Evolutionary conservation across 1,140 invertebrate species (phyloP).

Genomic region (Manduca sexta): DNA sequence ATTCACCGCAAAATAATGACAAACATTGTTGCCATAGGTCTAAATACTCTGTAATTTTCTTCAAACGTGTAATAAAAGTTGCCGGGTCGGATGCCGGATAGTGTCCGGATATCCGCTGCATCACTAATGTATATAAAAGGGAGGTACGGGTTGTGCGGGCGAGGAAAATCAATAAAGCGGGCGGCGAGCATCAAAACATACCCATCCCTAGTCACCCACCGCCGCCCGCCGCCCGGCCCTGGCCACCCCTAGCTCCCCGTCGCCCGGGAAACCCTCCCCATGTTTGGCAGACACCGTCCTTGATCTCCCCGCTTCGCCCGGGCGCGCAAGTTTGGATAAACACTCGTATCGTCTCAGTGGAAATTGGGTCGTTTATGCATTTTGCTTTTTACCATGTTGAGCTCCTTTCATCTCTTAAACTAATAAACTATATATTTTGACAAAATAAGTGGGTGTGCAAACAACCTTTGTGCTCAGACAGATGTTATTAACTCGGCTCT

Average conservation of each 20-base stretch:
- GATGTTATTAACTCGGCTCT: no score
- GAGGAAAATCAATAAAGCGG: conserved; percentile 69
- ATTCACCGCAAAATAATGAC: no score
- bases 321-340: conserved; percentile 63
- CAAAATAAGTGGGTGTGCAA: neutral
- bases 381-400: conserved; percentile 27
- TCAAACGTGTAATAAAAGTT: no score
- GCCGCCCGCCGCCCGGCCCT: conserved; percentile 11
- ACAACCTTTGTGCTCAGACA: neutral
- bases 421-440: conserved; percentile 13
- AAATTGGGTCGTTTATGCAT: conserved; percentile 66
- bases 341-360: conserved; percentile 55
- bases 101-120: conserved; percentile 5
- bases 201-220: conserved; percentile 28
- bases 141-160: conserved; percentile 37
- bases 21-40: no score
- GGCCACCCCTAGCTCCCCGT: conserved; percentile 21
- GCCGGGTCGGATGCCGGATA: conserved; percentile 1
- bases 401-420: conserved; percentile 15
- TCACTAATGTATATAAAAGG: conserved; percentile 52
- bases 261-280: conserved; percentile 67
- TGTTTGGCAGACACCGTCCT: conserved; percentile 71
- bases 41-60: no score
- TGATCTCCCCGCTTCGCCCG: conserved; percentile 62
- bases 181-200: conserved; percentile 67